Base-by-base conservation (phyloP, 1,140 invertebrate species). In the Brachionus calyciflorus region DNA sequence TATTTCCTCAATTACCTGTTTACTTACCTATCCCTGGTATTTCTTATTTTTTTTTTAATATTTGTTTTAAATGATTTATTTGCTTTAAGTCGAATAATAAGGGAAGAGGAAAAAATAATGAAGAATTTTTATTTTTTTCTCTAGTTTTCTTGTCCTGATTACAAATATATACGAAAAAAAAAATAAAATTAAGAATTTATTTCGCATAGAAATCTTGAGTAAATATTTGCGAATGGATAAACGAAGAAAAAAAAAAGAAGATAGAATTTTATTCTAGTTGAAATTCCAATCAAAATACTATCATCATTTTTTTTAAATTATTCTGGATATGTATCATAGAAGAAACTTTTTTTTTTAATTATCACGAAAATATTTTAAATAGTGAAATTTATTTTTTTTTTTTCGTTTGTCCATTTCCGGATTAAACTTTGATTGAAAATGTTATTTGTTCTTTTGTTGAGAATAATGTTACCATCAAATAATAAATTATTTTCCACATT, bases 201-300 rank as follows among this genome's bases (percentile, higher is more conserved):
- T 44, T n/a, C n/a, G 10, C 10, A 26, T 24, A 53, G 7, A 55
- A 60, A 37, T 60, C 55, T 19, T 60, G 55, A 9, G 55, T 33
- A 60, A 60, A 60, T 60, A 60, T 60, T 60, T 60, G 19, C 37
- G 17, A 17, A 60, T 60, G 55, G 55, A 60, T 60, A 60, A 60
- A 28, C 26, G 26, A 26, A 28, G 28, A 37, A 37, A n/a, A 37
- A 5, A 37, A 3, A 5, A 37, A 5, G 33, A 37, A 37, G 9
- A n/a, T n/a, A n/a, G n/a, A n/a, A n/a, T n/a, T n/a, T n/a, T n/a
- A n/a, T n/a, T n/a, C n/a, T 37, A 37, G 33, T 5, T 37, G 30
- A 60, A 55, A 26, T 60, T 60, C 55, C 30, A 60, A 41, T 60
- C 55, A 60, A 60, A 60, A 60, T n/a, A n/a, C n/a, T n/a, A n/a